Evolutionary conservation across 2,797 vertebrate genomes (phyloP).

Genomic region (Percopsis omiscomaycus): DNA sequence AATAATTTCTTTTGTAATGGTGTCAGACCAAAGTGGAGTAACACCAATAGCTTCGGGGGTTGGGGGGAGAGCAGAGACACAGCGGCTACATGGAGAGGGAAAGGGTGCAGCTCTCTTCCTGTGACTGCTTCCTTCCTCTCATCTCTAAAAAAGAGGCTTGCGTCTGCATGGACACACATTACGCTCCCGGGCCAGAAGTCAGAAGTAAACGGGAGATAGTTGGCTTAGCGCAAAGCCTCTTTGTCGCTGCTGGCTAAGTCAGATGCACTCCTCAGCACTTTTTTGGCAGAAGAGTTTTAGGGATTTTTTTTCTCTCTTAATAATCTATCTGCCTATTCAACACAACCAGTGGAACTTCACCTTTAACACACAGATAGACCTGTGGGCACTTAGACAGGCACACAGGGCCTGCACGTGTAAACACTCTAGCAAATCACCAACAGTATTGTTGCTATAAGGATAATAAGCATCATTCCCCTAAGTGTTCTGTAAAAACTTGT

Average conservation of each 20-base stretch:
- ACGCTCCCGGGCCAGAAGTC: slow-evolving; percentile 34
- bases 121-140: slow-evolving; percentile 77
- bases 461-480: background rate
- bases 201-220: slow-evolving; percentile 28
- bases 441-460: background rate
- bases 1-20: too few relatives aligned
- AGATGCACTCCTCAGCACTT: slow-evolving; percentile 53
- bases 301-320: slow-evolving; percentile 7
- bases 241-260: slow-evolving; percentile 27
- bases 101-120: slow-evolving; percentile 79
- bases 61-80: slow-evolving; percentile 52
- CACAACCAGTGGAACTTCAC: background rate
- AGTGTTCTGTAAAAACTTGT: slow-evolving; percentile 2
- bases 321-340: background rate
- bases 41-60: slow-evolving; percentile 6
- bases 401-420: background rate
- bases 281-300: slow-evolving; percentile 15
- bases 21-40: too few relatives aligned
- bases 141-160: slow-evolving; percentile 64
- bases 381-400: background rate
- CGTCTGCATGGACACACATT: slow-evolving; percentile 13
- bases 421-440: background rate
- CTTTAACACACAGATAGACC: background rate
- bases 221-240: slow-evolving; percentile 35
- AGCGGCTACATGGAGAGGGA: slow-evolving; percentile 60